Base-by-base conservation (phyloP, 2,113 vertebrate species). In the Oxyruncus cristatus region DNA sequence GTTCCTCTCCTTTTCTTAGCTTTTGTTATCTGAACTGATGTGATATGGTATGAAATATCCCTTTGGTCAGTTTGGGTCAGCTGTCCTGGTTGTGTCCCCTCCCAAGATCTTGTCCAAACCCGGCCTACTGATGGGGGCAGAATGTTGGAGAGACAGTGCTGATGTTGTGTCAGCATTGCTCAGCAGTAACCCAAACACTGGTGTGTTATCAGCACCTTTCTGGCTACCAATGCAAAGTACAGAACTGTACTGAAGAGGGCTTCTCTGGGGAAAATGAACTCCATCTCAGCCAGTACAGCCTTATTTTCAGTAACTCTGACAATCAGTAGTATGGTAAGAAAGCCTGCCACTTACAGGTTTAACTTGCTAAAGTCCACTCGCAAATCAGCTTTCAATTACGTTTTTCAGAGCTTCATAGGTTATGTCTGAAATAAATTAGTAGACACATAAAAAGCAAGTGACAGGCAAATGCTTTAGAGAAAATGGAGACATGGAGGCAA, bases 281-380 rank as follows among this genome's bases (percentile, higher is more conserved):
- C 39, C 15, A 10, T 47, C 63, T 76, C 41, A 56, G 14, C 26
- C 5, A 90, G 37, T 14, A 23, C 2, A 41, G 6, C 12, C 11
- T 84, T 86, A 52, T 44, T 88, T 80, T 79, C 49, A 68, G 14
- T 35, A 92, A 73, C 83, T 58, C 37, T 71, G 67, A 32, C 22
- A 49, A 44, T 27, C 19, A 47, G 17, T 18, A 16, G 8, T n/a
- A 7, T 33, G 17, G 15, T 58, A 87, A 75, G 42, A 70, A 84
- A 92, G 20, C 22, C 7, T 8, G 7, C 5, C 0, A 0, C 26
- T 81, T 53, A 66, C 9, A 15, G 8, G 8, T 61, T 86, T 49
- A 61, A 66, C 5, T 12, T n/a, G n/a, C 24, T 86, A 18, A 88
- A 77, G 22, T 53, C 26, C 26, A 52, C 7, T 73, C 53, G 32